phyloP scores from a whole-genome alignment of 2,888 invertebrate genomes.

The Volucella inanis region DNA sequence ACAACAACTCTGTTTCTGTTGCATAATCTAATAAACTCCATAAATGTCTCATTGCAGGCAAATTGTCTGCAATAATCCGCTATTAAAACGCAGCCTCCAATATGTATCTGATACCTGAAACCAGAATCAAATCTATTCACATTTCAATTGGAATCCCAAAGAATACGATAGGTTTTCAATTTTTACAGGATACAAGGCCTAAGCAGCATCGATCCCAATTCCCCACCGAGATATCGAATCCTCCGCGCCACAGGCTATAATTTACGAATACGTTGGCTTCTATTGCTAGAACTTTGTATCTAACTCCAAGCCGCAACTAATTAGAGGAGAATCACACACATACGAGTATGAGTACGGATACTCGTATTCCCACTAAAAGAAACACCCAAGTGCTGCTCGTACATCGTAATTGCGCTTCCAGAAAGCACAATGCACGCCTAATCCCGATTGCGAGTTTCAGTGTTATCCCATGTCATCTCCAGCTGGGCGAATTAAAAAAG shows the following conservation, averaged over 20 bases:
- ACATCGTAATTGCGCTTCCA: constrained; percentile 45
- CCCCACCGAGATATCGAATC: constrained; percentile 64
- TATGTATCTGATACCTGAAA: neutral
- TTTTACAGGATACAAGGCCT: constrained; percentile 20
- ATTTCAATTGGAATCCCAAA: constrained; percentile 8
- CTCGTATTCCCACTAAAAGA: neutral
- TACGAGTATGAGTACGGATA: constrained; percentile 12
- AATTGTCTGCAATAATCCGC: constrained; percentile 5
- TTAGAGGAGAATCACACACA: constrained; percentile 60
- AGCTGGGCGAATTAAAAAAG: constrained; percentile 72
- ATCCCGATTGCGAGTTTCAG: constrained; percentile 7
- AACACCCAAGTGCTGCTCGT: neutral
- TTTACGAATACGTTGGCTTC: constrained; percentile 40
- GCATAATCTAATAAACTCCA: constrained; percentile 46
- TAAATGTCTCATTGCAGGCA: constrained; percentile 42
- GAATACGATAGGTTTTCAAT: neutral
- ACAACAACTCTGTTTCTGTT: constrained; percentile 18
- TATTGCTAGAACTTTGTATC: constrained; percentile 15
- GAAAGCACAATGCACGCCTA: constrained; percentile 28
- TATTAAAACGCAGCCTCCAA: constrained; percentile 4
- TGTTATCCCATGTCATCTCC: constrained; percentile 67
- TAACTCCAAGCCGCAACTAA: constrained; percentile 54
- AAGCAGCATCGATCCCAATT: neutral
- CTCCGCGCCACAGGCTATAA: constrained; percentile 64
- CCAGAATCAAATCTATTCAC: neutral